Evolutionary conservation across 2,113 vertebrate genomes (phyloP).

Genomic region (Rousettus leschenaultii): DNA sequence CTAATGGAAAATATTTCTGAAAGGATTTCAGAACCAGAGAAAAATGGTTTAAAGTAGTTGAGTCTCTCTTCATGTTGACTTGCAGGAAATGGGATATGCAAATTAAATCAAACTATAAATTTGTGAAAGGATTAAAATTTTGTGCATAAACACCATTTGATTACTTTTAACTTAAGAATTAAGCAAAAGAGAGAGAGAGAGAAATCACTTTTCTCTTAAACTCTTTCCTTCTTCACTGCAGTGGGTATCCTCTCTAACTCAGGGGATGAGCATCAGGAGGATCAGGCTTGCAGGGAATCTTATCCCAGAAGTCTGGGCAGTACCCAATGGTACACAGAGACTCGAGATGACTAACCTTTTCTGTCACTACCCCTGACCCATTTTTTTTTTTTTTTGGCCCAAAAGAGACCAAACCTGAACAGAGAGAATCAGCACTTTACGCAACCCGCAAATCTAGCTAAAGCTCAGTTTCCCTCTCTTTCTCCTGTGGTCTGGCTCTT

Average conservation of each 20-base stretch:
- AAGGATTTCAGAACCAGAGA: slow-evolving; percentile 76
- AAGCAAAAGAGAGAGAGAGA: neutral
- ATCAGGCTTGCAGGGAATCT: neutral
- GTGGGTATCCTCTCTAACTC: neutral
- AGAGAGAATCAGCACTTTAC: neutral
- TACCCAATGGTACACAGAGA: rapidly evolving
- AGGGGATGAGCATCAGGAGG: rapidly evolving
- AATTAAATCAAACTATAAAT: slow-evolving; percentile 83
- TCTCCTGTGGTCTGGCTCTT: neutral
- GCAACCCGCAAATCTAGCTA: neutral
- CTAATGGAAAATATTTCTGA: slow-evolving; percentile 80
- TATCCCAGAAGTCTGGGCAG: rapidly evolving
- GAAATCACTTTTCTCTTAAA: neutral
- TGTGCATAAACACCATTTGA: slow-evolving; percentile 81
- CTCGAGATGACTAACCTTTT: rapidly evolving
- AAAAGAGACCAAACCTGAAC: neutral
- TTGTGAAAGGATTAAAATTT: slow-evolving; percentile 81
- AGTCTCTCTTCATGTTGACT: slow-evolving; percentile 76
- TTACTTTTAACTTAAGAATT: slow-evolving; percentile 78
- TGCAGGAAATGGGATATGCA: slow-evolving; percentile 81
- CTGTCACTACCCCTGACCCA: rapidly evolving
- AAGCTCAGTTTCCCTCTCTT: neutral
- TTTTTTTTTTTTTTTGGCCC: neutral
- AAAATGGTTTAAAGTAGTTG: slow-evolving; percentile 80
- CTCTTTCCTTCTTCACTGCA: neutral